phyloP scores from a whole-genome alignment of 2,797 vertebrate species.

The Ptychobarbus kaznakovi region DNA sequence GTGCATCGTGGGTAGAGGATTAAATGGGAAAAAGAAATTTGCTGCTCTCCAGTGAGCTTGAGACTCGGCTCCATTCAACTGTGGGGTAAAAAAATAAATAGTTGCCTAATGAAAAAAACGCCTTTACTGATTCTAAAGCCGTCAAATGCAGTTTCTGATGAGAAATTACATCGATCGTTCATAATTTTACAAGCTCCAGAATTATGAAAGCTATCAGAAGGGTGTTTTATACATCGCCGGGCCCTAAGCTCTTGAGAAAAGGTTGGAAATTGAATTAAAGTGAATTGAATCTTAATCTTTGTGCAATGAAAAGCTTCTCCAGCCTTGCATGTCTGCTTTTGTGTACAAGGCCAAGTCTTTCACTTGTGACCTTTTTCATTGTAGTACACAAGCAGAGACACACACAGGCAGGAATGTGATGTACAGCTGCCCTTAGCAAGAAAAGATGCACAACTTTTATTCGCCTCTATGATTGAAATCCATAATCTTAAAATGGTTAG shows the following conservation, averaged over 20 bases:
- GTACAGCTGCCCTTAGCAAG: constrained; percentile 41
- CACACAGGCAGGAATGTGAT: constrained; percentile 10
- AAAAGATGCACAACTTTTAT: constrained; percentile 42
- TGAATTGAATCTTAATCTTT: constrained; percentile 54
- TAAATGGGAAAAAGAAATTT: constrained; percentile 14
- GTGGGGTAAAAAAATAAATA: neutral
- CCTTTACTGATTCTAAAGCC: neutral
- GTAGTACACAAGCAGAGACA: constrained; percentile 22
- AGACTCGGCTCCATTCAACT: constrained; percentile 23
- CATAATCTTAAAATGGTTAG: constrained; percentile 39
- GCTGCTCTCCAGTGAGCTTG: constrained; percentile 27
- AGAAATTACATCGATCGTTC: constrained; percentile 20
- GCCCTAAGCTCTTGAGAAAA: constrained; percentile 42
- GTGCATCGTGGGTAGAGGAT: constrained; percentile 47
- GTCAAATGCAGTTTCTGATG: constrained; percentile 22
- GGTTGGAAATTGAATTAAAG: constrained; percentile 48
- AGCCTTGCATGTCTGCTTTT: constrained; percentile 27
- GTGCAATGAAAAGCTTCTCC: constrained; percentile 34
- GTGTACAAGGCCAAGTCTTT: constrained; percentile 46
- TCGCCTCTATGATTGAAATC: constrained; percentile 50
- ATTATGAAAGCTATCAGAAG: constrained; percentile 36
- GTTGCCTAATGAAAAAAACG: neutral
- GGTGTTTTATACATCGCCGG: constrained; percentile 37
- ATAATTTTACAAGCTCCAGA: constrained; percentile 38
- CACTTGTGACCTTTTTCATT: constrained; percentile 50